Base-by-base conservation (phyloP, 2,113 vertebrate genomes). In the Ahaetulla prasina region DNA sequence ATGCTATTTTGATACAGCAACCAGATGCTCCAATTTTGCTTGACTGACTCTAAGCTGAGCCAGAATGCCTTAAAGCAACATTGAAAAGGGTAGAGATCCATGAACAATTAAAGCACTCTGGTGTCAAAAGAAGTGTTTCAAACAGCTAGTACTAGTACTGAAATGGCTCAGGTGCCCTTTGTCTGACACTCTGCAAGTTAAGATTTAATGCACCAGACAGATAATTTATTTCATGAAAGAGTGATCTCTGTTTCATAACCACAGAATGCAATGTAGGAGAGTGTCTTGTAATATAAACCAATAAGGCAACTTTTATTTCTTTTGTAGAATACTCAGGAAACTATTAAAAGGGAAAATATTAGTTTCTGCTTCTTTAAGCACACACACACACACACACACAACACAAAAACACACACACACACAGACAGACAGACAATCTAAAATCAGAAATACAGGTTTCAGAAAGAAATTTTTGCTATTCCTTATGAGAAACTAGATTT, bases 21-120 rank as follows among this genome's bases (percentile, higher is more conserved):
- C 95, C 96, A 97, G 96, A 97, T 97, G 96, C 94, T 97, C 94
- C 50, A 84, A 92, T 96, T 97, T 97, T 96, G 96, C 96, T 96
- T 96, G 95, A 96, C 93, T 96, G 95, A 96, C 91, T 96, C 94
- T 94, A 91, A 96, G 94, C 90, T 89, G 74, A 96, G 91, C 91
- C 93, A 94, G 95, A 95, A 95, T 91, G 94, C 92, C 95, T 96
- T 93, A 90, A 45, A 96, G 94, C 92, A 54, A 68, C 57, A 57
- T 90, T 87, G 49, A 93, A 93, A 95, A 92, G 92, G 93, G 88
- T 92, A 93, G 89, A 92, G 87, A 87, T 94, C 90, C 91, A 95
- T 94, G 94, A 93, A 94, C 91, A 94, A 93, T 89, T 94, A 93
- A 93, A 94, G 60, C 39, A 88, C 80, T 91, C 47, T 91, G 50